A percentile compares a stretch with the other conserved stretches of the same genome.
These are phyloP conservation scores for Diachrysia chrysitis DNA, from an alignment of 2,888 invertebrate species.

Conservation along the genomic window DNA sequence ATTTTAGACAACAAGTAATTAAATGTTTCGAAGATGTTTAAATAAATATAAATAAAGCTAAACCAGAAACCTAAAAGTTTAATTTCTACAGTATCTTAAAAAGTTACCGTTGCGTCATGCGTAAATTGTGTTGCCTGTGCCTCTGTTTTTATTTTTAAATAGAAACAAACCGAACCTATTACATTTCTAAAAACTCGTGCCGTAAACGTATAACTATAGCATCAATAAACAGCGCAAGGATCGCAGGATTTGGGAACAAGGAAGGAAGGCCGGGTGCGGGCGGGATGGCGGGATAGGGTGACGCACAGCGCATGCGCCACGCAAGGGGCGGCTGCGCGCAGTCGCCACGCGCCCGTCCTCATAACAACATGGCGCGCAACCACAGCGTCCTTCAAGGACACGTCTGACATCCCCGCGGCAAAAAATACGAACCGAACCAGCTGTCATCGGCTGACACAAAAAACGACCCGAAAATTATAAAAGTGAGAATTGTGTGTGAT, in stretches of 20 bases:
- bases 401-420: slow-evolving; percentile 79
- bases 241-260: slow-evolving; percentile 60
- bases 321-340: slow-evolving; percentile 83
- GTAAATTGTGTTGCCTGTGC: no score
- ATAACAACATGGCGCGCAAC: slow-evolving; percentile 81
- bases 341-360: slow-evolving; percentile 86
- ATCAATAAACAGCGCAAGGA: slow-evolving; percentile 38
- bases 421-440: slow-evolving; percentile 66
- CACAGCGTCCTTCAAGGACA: slow-evolving; percentile 81
- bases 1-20: no score
- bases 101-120: neutral
- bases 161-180: neutral
- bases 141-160: neutral
- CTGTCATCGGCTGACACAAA: slow-evolving; percentile 56
- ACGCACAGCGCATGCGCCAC: slow-evolving; percentile 82
- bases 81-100: neutral
- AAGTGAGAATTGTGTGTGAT: slow-evolving; percentile 61
- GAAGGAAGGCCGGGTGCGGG: slow-evolving; percentile 62
- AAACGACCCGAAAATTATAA: slow-evolving; percentile 52
- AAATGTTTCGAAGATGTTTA: no score
- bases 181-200: neutral
- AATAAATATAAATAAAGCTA: no score
- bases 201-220: slow-evolving; percentile 18
- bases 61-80: neutral
- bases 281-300: slow-evolving; percentile 73